These are phyloP conservation scores for Dryobotodes eremita DNA, from an alignment of 2,888 invertebrate species.

Conservation along the genomic window DNA sequence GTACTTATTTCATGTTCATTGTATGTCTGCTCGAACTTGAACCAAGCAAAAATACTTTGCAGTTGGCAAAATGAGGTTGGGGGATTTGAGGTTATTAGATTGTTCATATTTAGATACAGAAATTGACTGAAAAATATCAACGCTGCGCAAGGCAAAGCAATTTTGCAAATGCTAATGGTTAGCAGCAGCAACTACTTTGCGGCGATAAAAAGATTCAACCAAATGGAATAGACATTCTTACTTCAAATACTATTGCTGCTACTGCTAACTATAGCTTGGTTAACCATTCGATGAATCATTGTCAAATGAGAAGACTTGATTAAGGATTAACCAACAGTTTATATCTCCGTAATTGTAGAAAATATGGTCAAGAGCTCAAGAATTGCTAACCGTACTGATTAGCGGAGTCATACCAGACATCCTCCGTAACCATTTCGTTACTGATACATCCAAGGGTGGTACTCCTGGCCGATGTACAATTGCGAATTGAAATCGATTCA, in stretches of 20 bases:
- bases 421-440: too few relatives aligned
- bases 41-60: slow-evolving; percentile 17
- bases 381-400: slow-evolving; percentile 34
- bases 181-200: neutral
- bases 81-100: slow-evolving; percentile 7
- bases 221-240: slow-evolving; percentile 22
- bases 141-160: slow-evolving; percentile 10
- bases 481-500: slow-evolving; percentile 57
- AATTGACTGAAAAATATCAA: slow-evolving; percentile 2
- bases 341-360: slow-evolving; percentile 43
- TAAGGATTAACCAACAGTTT: slow-evolving; percentile 32
- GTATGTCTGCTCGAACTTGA: slow-evolving; percentile 19
- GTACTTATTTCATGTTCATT: slow-evolving; percentile 23
- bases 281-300: slow-evolving; percentile 17
- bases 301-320: slow-evolving; percentile 25
- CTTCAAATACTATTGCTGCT: slow-evolving; percentile 35
- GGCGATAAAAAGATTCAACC: slow-evolving; percentile 12
- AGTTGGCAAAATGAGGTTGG: slow-evolving; percentile 7
- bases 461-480: slow-evolving; percentile 43
- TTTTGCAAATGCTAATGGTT: slow-evolving; percentile 28
- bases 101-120: slow-evolving; percentile 10
- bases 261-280: slow-evolving; percentile 36
- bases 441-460: slow-evolving; percentile 46
- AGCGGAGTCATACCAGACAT: slow-evolving; percentile 39
- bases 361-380: slow-evolving; percentile 31